Evolutionary conservation across 1,140 invertebrate species (phyloP).

Genomic region (Choristoneura fumiferana): DNA sequence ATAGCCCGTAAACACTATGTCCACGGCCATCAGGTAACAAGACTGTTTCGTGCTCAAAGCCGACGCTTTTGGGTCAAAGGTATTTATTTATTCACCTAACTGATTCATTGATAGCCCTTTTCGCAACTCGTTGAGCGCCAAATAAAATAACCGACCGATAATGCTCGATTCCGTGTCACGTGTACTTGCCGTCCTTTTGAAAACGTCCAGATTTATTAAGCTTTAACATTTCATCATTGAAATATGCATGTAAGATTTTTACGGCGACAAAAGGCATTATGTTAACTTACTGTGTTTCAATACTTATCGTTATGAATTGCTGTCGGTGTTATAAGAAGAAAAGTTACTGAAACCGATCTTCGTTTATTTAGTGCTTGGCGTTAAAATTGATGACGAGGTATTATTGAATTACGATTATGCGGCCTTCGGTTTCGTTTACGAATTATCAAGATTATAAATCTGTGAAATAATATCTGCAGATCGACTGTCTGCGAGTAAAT

Average conservation of each 20-base stretch:
- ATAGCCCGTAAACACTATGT: slow-evolving; percentile 31
- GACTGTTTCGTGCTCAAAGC: slow-evolving; percentile 39
- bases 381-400: slow-evolving; percentile 29
- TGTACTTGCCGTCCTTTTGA: slow-evolving; percentile 35
- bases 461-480: slow-evolving; percentile 11
- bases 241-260: slow-evolving; percentile 30
- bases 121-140: slow-evolving; percentile 36
- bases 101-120: slow-evolving; percentile 47
- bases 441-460: slow-evolving; percentile 8
- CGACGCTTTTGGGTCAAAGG: slow-evolving; percentile 59
- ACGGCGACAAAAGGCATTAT: slow-evolving; percentile 41
- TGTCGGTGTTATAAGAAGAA: slow-evolving; percentile 36
- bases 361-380: slow-evolving; percentile 37
- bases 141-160: slow-evolving; percentile 23
- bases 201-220: slow-evolving; percentile 46
- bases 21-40: slow-evolving; percentile 38
- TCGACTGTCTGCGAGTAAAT: not conserved
- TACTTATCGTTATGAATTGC: slow-evolving; percentile 46
- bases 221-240: slow-evolving; percentile 47
- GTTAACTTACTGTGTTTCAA: slow-evolving; percentile 46
- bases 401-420: slow-evolving; percentile 20
- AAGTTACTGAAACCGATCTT: slow-evolving; percentile 31
- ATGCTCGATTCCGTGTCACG: slow-evolving; percentile 23
- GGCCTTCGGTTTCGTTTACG: slow-evolving; percentile 11
- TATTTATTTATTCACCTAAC: slow-evolving; percentile 67